These are phyloP conservation scores for Xiphorhynchus elegans DNA, from an alignment of 2,113 vertebrate species.

Conservation along the genomic window DNA sequence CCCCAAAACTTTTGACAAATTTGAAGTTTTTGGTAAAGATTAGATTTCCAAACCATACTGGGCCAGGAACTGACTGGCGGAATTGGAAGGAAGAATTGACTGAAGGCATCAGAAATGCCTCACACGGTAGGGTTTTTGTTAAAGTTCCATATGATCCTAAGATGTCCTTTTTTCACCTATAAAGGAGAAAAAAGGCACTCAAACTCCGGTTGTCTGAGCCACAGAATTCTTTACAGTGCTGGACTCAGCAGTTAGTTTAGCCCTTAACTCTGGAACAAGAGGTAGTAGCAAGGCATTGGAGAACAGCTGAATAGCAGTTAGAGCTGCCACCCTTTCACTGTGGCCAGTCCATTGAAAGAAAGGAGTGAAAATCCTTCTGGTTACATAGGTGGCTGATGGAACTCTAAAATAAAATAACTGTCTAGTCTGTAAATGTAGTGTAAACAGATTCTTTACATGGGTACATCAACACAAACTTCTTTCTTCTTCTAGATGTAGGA, in stretches of 20 bases:
- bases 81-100: background rate
- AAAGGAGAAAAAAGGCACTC: background rate
- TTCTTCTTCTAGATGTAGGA: background rate
- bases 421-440: background rate
- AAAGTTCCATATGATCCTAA: background rate
- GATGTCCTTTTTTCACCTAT: background rate
- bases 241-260: background rate
- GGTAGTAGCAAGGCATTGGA: background rate
- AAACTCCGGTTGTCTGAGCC: background rate
- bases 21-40: background rate
- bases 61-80: background rate
- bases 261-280: background rate
- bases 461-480: background rate
- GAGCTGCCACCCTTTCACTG: background rate
- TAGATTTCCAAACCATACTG: background rate
- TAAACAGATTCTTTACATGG: background rate
- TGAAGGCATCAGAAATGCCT: background rate
- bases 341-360: background rate
- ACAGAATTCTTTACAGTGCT: background rate
- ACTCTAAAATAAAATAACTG: background rate
- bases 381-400: background rate
- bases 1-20: background rate
- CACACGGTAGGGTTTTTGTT: accelerated
- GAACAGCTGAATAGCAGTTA: background rate
- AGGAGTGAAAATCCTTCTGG: background rate